Conservation (phyloP, 2,888 invertebrate genomes). For the Saturnia japonica region DNA sequence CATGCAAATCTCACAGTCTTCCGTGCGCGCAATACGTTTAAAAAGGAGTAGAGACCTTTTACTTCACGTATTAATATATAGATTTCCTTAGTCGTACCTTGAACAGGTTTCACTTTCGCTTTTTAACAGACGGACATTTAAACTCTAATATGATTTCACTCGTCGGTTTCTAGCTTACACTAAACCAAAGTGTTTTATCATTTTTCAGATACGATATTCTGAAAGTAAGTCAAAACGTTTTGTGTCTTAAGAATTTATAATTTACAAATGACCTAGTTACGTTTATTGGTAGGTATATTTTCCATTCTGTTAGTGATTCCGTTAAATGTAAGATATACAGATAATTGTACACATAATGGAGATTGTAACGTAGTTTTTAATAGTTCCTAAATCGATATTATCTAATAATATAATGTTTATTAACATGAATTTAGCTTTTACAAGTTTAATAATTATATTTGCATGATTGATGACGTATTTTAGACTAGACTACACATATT, state of each 20-base stretch:
- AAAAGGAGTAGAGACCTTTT: no score
- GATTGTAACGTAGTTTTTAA: not conserved
- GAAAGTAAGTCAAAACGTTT: not conserved
- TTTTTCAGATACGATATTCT: not conserved
- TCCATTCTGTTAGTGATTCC: not conserved
- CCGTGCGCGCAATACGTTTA: no score
- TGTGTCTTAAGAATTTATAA: not conserved
- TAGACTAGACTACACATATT: not conserved
- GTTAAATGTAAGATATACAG: not conserved
- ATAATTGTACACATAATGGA: not conserved
- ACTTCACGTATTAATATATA: no score
- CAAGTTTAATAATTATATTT: not conserved
- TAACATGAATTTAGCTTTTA: not conserved
- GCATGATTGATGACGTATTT: not conserved
- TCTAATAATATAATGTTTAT: not conserved
- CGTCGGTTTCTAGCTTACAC: not conserved
- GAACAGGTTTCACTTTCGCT: no score
- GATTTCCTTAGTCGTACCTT: no score
- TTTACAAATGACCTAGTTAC: not conserved
- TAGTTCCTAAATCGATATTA: conserved; percentile 4
- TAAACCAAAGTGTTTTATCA: not conserved
- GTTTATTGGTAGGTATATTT: not conserved
- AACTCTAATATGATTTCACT: no score
- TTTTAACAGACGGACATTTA: no score
- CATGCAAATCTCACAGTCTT: no score